Evolutionary conservation across 92 coral and sea anemone genomes (phyloP).

Genomic region (Parazoanthus swiftii): DNA sequence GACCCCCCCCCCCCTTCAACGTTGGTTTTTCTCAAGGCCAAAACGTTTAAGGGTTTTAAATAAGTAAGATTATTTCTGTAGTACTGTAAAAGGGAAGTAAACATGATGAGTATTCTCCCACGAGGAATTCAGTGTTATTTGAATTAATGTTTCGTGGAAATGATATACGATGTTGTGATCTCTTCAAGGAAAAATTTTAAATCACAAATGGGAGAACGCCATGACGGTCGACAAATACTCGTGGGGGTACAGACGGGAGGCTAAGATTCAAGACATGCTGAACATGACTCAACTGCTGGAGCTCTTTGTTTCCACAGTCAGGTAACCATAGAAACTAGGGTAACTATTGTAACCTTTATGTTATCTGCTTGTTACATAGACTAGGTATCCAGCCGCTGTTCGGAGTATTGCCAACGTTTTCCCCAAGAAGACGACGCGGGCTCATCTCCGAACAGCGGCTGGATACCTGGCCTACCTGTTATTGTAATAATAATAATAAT

Average conservation of each 20-base stretch:
- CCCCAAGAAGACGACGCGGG: too few species aligned
- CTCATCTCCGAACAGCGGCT: too few species aligned
- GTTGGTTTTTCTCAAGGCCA: too few species aligned
- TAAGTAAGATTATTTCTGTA: too few species aligned
- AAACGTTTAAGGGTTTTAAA: too few species aligned
- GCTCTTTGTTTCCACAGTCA: constrained; percentile 82
- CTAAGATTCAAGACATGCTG: constrained; percentile 64
- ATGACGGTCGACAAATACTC: constrained; percentile 90
- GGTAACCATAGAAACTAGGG: constrained; percentile 46
- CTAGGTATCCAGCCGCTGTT: too few species aligned
- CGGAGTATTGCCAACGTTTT: too few species aligned
- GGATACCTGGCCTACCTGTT: too few species aligned
- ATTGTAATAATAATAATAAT: too few species aligned
- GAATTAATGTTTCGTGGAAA: neutral
- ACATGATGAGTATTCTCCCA: neutral
- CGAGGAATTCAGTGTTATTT: neutral
- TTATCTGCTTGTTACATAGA: too few species aligned
- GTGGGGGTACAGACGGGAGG: constrained; percentile 89
- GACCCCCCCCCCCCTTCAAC: too few species aligned
- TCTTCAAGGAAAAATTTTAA: constrained; percentile 52
- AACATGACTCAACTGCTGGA: constrained; percentile 70
- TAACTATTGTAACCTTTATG: neutral
- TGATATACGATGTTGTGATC: neutral
- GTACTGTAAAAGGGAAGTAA: too few species aligned
- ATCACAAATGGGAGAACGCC: constrained; percentile 95